Conservation (phyloP, 1,140 invertebrate species). For the Phymastichus coffea region DNA sequence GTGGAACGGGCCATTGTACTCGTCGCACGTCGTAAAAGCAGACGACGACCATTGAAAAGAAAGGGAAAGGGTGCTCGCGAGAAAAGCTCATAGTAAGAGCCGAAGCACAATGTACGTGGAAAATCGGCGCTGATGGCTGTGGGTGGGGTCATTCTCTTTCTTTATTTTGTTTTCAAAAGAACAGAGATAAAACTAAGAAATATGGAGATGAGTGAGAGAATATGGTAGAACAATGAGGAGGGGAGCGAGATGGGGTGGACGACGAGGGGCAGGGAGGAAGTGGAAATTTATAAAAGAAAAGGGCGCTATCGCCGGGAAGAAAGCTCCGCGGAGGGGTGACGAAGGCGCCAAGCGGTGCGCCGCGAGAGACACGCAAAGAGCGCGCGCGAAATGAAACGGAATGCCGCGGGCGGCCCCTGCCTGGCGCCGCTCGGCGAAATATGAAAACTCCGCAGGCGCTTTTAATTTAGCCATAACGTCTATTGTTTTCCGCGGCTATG, state of each 20-base stretch:
- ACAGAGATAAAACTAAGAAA: slow-evolving; percentile 1
- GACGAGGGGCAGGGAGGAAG: slow-evolving; percentile 3
- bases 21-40: slow-evolving; percentile 26
- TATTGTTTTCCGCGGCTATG: slow-evolving; percentile 46
- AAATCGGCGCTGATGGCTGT: no score
- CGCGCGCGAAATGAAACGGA: slow-evolving; percentile 55
- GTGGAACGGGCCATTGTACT: slow-evolving; percentile 32
- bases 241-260: no score
- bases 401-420: slow-evolving; percentile 44
- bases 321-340: slow-evolving; percentile 11
- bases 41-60: slow-evolving; percentile 31
- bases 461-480: slow-evolving; percentile 57
- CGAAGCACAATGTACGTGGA: slow-evolving; percentile 20
- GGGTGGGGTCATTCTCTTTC: no score
- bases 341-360: slow-evolving; percentile 13
- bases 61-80: slow-evolving; percentile 21
- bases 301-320: not conserved
- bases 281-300: slow-evolving; percentile 17
- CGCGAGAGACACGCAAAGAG: slow-evolving; percentile 36
- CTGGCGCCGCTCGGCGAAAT: slow-evolving; percentile 46
- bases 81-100: slow-evolving; percentile 18
- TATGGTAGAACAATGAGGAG: no score
- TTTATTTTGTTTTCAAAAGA: no score
- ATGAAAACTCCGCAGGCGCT: slow-evolving; percentile 55
- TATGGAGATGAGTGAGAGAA: not conserved